Evolutionary conservation across 1,140 invertebrate species (phyloP).

Genomic region (Drosophila ananassae): DNA sequence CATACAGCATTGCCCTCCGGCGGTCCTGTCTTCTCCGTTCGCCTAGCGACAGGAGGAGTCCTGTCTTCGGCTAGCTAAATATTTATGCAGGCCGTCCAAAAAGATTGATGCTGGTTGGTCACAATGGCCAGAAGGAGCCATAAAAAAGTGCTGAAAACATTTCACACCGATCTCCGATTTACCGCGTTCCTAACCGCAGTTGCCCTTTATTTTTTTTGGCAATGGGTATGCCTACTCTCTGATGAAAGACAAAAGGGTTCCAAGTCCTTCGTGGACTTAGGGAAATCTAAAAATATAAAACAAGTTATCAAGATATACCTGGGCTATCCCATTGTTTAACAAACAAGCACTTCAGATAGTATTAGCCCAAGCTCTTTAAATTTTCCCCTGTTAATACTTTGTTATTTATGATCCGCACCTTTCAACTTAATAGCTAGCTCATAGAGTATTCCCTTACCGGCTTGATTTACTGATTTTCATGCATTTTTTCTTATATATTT

Average conservation of each 20-base stretch:
- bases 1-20: constrained; percentile 51
- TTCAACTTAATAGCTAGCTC: constrained; percentile 1
- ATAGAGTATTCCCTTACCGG: constrained; percentile 30
- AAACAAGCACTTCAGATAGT: no score
- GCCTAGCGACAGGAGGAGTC: background rate
- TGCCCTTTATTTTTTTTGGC: background rate
- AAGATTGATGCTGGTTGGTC: constrained; percentile 73
- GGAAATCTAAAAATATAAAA: background rate
- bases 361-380: background rate
- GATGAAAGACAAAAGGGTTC: constrained; percentile 8
- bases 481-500: constrained; percentile 23
- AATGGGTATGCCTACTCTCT: constrained; percentile 8
- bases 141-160: constrained; percentile 58
- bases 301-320: background rate
- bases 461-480: constrained; percentile 23
- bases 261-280: background rate
- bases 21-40: background rate
- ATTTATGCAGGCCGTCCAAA: constrained; percentile 69
- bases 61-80: constrained; percentile 60
- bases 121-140: constrained; percentile 42
- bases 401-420: constrained; percentile 10
- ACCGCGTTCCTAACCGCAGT: constrained; percentile 42
- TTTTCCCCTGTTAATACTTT: constrained; percentile 2
- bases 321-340: no score
- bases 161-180: constrained; percentile 49